These are phyloP conservation scores for Gymnocheta viridis DNA, from an alignment of 2,888 invertebrate genomes.

Conservation along the genomic window DNA sequence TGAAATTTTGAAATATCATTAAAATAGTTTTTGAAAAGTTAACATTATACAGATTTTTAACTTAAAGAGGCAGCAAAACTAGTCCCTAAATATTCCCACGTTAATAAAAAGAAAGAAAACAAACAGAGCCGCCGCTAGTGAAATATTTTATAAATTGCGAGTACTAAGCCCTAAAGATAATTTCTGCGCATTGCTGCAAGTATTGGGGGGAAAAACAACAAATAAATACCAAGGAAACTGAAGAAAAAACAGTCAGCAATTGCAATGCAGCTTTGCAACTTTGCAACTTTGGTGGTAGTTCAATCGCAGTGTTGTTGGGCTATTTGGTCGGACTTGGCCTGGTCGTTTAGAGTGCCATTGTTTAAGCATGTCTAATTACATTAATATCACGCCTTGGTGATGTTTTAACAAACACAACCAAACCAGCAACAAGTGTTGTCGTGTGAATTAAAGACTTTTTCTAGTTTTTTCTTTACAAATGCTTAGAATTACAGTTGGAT, in stretches of 20 bases:
- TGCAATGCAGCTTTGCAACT: no score
- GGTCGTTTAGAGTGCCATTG: constrained; percentile 40
- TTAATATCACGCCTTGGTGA: constrained; percentile 68
- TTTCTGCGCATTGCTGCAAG: constrained; percentile 9
- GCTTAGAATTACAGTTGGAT: constrained; percentile 63
- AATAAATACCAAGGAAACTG: constrained; percentile 18
- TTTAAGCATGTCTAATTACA: constrained; percentile 68
- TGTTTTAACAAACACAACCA: constrained; percentile 49
- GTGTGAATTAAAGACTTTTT: constrained; percentile 58
- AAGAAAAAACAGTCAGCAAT: constrained; percentile 7
- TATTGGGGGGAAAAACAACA: constrained; percentile 25
- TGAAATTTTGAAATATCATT: constrained; percentile 38
- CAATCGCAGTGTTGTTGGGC: constrained; percentile 4
- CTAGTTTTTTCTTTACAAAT: constrained; percentile 36
- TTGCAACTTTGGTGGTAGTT: constrained; percentile 56
- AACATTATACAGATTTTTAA: neutral
- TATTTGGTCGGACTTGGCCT: neutral
- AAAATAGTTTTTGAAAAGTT: constrained; percentile 16
- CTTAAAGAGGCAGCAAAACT: neutral
- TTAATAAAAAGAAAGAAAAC: constrained; percentile 21
- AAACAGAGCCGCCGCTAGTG: constrained; percentile 22
- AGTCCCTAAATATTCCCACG: constrained; percentile 48
- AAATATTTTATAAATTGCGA: constrained; percentile 44
- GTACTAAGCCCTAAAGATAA: constrained; percentile 30
- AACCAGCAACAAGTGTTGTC: constrained; percentile 64